Evolutionary conservation across 2,113 vertebrate genomes (phyloP), one percentile per base, ranked within the genome.

Genomic region (Gymnocephalus cernua): DNA sequence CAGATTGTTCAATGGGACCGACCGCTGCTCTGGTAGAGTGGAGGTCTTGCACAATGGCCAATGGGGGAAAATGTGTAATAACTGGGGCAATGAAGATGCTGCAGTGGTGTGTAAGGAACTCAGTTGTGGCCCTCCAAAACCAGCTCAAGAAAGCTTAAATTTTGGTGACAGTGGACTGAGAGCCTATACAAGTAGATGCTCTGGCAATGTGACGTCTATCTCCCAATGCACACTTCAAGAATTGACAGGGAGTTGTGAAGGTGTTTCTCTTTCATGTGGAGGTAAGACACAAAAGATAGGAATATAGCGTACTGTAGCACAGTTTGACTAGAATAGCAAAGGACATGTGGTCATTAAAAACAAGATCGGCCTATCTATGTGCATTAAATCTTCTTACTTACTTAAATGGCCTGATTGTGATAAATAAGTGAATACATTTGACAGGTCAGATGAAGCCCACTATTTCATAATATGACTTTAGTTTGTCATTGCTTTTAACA

Each of bases 21-120:
- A 87, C 19, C 56, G 51, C 15, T 95, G 94, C 81, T 91, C 90
- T 72, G 94, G 94, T 21, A 86, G 84, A 80, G 32, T 95, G 29
- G 92, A 94, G 73, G 21, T 95, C 48, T 71, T 16, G 6, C 35
- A 89, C 1, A 0, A 83, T 14, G 32, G 16, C 61, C 16, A 2
- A 1, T 94, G 92, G 93, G 82, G 77, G 8, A 90, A 87, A 23
- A 13, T 94, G 3, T 95, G 95, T 75, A 86, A 74, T 47, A 19
- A 51, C 65, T 95, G 91, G 93, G 35, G 64, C 32, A 0, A 18
- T 0, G 18, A 15, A 18, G 77, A 89, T 51, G 79, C 91, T 19
- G 0, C 9, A 6, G 3, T 93, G 59, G 56, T 93, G 13, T 95
- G 94, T 51, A 68, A 74, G 12, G 92, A 94, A 41, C 72, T 95